phyloP scores from a whole-genome alignment of 2,888 invertebrate species.

The Apotomis capreana region DNA sequence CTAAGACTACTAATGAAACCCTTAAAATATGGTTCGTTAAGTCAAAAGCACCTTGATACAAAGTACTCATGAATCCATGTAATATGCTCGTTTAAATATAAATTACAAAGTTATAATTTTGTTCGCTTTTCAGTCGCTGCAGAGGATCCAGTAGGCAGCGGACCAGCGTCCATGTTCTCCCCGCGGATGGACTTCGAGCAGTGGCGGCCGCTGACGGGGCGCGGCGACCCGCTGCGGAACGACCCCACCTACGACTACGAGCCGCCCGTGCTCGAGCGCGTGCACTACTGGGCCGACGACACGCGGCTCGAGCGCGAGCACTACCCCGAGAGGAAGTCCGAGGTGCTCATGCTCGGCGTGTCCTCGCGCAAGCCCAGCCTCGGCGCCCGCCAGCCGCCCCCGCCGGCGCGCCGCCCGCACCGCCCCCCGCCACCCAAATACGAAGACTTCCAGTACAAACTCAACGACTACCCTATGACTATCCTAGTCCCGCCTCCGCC shows the following conservation, averaged over 20 bases:
- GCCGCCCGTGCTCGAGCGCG: conserved; percentile 90
- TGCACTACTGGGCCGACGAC: conserved; percentile 91
- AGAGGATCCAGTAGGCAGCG: conserved; percentile 56
- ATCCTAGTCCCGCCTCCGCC: conserved; percentile 88
- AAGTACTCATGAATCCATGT: too few relatives aligned
- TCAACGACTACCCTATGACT: conserved; percentile 85
- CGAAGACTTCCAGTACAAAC: conserved; percentile 80
- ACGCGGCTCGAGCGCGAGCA: conserved; percentile 82
- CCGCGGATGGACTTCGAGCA: conserved; percentile 93
- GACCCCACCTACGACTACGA: conserved; percentile 94
- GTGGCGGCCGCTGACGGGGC: conserved; percentile 91
- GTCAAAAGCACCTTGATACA: too few relatives aligned
- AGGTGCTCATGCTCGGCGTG: conserved; percentile 87
- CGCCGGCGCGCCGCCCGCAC: conserved; percentile 53
- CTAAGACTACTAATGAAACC: too few relatives aligned
- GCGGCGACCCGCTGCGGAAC: conserved; percentile 91
- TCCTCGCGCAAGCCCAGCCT: conserved; percentile 87
- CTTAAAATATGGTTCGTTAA: too few relatives aligned
- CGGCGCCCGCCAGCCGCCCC: conserved; percentile 73
- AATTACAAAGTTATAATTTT: background rate
- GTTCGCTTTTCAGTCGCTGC: conserved; percentile 56
- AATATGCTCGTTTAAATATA: conserved; percentile 35
- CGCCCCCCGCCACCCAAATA: conserved; percentile 67
- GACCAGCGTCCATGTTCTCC: conserved; percentile 81
- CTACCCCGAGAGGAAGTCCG: conserved; percentile 85